Conservation (phyloP, 2,797 vertebrate species). For the Anisognathus igniventris region DNA sequence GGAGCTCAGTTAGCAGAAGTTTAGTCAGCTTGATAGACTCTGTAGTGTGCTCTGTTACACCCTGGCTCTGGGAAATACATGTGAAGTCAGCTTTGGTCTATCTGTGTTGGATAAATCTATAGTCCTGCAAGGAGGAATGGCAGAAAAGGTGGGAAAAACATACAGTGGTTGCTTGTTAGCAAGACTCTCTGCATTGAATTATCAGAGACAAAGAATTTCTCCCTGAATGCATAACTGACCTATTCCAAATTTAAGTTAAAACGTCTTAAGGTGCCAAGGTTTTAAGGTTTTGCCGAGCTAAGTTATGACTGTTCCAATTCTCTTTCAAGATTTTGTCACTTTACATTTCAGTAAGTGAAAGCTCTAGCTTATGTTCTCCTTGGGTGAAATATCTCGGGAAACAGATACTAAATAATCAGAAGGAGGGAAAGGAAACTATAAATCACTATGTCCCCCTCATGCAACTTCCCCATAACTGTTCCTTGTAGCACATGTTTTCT, state of each 20-base stretch:
- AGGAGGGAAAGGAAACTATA: background rate
- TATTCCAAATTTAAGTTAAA: background rate
- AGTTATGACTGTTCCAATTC: background rate
- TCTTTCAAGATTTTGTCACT: background rate
- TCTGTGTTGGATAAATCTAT: background rate
- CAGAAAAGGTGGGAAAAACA: background rate
- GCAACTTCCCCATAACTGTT: background rate
- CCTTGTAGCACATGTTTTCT: background rate
- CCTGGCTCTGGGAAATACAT: background rate
- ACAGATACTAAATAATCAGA: background rate
- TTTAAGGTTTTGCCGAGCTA: background rate
- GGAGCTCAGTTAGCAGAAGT: background rate
- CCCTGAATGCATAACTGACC: background rate
- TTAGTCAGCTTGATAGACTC: background rate
- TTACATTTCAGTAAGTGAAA: background rate
- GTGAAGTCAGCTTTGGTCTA: background rate
- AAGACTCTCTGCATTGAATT: background rate
- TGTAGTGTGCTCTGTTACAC: background rate
- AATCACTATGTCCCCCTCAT: background rate
- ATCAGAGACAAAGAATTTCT: background rate
- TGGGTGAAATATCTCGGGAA: background rate
- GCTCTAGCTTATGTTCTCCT: background rate
- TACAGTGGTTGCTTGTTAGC: accelerated
- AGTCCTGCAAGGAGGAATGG: background rate
- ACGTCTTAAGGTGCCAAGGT: background rate